A percentile compares a stretch with the other conserved stretches of the same genome.
These are phyloP conservation scores for Numenius arquata DNA, from an alignment of 2,113 vertebrate species.

Conservation along the genomic window DNA sequence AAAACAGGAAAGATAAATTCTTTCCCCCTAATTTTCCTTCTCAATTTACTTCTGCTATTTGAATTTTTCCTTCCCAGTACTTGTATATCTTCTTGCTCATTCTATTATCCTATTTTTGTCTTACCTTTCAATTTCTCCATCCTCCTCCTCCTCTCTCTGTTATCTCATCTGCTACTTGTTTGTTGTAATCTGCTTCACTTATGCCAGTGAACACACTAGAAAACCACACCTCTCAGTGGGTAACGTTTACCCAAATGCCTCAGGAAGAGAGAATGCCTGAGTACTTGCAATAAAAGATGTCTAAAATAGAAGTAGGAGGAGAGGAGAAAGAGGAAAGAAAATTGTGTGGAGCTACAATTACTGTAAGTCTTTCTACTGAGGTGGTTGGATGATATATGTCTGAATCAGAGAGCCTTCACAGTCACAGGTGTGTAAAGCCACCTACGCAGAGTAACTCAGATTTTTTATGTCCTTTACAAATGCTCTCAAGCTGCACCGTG, in stretches of 20 bases:
- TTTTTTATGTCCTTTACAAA: constrained; percentile 54
- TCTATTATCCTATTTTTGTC: neutral
- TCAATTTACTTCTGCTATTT: neutral
- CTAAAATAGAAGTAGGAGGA: neutral
- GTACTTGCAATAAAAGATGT: neutral
- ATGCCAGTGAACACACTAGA: neutral
- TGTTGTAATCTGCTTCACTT: neutral
- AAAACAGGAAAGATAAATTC: neutral
- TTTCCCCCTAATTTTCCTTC: neutral
- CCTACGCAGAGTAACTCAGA: neutral
- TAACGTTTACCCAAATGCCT: neutral
- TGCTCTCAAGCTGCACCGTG: constrained; percentile 15
- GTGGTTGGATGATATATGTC: neutral
- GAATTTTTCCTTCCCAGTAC: neutral
- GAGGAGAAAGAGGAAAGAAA: constrained; percentile 13
- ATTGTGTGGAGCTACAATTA: neutral
- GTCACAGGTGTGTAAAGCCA: constrained; percentile 47
- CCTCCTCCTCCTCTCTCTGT: neutral
- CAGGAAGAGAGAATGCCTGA: neutral
- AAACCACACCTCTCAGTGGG: neutral
- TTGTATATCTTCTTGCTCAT: neutral
- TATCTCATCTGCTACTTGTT: neutral
- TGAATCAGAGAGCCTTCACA: constrained; percentile 9
- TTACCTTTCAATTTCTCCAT: neutral
- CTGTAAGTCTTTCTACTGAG: neutral